These are phyloP conservation scores for Tadarida brasiliensis DNA, from an alignment of 2,797 vertebrate species.

Conservation along the genomic window DNA sequence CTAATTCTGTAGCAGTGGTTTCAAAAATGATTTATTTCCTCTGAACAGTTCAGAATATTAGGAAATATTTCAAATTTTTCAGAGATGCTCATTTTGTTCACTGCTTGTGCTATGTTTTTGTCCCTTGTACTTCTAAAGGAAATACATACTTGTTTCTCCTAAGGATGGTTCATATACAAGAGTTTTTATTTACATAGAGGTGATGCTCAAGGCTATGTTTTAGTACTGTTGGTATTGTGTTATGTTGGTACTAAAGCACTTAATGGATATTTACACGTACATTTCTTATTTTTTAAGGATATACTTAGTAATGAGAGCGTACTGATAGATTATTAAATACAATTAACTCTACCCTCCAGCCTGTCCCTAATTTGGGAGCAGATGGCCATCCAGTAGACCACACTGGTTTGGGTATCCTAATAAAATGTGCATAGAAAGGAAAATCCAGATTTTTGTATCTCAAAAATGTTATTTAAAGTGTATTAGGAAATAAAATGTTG, in stretches of 20 bases:
- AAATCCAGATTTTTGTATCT: neutral
- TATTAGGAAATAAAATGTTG: constrained; percentile 19
- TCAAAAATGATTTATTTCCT: constrained; percentile 25
- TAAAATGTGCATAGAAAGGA: constrained; percentile 32
- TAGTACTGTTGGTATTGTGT: constrained; percentile 66
- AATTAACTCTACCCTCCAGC: neutral
- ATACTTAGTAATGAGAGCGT: neutral
- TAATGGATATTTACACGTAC: constrained; percentile 68
- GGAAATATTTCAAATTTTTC: neutral
- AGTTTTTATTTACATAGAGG: neutral
- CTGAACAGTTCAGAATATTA: neutral
- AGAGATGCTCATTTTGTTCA: neutral
- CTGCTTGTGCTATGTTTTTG: neutral
- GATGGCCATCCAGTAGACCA: neutral
- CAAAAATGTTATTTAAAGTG: neutral
- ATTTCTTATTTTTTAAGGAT: neutral
- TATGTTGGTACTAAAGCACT: constrained; percentile 68
- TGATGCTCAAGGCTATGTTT: neutral
- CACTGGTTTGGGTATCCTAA: neutral
- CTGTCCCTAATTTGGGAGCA: neutral
- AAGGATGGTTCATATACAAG: neutral
- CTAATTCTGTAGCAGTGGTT: neutral
- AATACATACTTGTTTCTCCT: neutral
- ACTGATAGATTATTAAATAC: constrained; percentile 30
- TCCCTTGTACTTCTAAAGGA: constrained; percentile 11